Conservation (phyloP, 1,140 invertebrate species). For the Philotrypesis tridentata region DNA sequence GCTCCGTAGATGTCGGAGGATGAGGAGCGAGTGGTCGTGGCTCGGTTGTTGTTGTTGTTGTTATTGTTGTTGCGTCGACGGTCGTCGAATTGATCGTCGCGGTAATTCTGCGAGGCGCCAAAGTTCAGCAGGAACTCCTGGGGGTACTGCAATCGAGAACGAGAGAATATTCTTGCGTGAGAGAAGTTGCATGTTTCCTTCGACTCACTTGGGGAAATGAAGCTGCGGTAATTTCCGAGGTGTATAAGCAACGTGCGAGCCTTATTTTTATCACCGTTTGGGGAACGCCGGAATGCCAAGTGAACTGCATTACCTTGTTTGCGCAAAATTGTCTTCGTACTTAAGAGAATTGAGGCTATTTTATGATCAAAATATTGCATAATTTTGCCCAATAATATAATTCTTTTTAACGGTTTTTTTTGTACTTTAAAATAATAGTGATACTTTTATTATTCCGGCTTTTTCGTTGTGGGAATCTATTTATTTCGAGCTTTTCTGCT, state of each 20-base stretch:
- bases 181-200: not conserved
- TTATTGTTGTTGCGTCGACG: constrained; percentile 48
- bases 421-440: too few species aligned
- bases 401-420: too few species aligned
- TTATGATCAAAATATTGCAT: too few species aligned
- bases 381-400: too few species aligned
- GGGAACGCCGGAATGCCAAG: too few species aligned
- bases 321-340: too few species aligned
- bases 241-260: not conserved
- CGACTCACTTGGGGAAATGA: not conserved
- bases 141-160: constrained; percentile 58
- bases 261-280: not conserved
- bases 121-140: constrained; percentile 69
- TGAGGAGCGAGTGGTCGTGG: constrained; percentile 2
- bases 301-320: too few species aligned
- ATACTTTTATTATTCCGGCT: too few species aligned
- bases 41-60: constrained; percentile 35
- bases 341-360: too few species aligned
- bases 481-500: too few species aligned
- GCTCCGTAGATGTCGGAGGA: constrained; percentile 67
- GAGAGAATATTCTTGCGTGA: not conserved
- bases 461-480: too few species aligned
- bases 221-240: not conserved
- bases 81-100: constrained; percentile 58
- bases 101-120: constrained; percentile 50